A percentile compares a stretch with the other conserved stretches of the same genome.
Conservation (phyloP, 2,888 invertebrate genomes). For the Catonia carolina region DNA sequence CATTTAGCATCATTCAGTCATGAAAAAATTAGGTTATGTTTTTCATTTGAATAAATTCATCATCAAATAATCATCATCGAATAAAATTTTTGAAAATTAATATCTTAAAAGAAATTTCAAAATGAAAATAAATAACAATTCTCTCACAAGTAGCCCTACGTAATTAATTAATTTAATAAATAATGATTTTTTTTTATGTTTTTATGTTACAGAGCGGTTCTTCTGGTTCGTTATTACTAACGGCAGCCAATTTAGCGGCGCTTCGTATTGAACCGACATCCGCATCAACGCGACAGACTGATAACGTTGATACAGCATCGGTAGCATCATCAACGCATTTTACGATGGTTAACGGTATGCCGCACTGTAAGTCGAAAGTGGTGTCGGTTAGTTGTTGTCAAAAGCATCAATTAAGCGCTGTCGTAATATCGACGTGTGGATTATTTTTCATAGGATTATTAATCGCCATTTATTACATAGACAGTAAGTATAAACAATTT, state of each 20-base stretch:
- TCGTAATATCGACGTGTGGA: conserved; percentile 75
- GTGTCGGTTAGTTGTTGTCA: conserved; percentile 57
- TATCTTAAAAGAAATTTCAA: too few species aligned
- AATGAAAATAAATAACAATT: too few species aligned
- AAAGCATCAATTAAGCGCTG: conserved; percentile 70
- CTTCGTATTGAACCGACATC: conserved; percentile 36
- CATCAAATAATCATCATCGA: too few species aligned
- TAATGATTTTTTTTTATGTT: too few species aligned
- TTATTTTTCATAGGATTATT: conserved; percentile 73
- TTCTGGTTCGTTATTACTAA: conserved; percentile 70
- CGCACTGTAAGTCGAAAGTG: conserved; percentile 50
- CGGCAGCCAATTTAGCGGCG: conserved; percentile 62
- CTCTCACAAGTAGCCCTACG: too few species aligned
- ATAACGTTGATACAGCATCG: conserved; percentile 58
- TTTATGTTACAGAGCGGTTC: conserved; percentile 62
- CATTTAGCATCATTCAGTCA: too few species aligned
- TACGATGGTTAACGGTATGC: conserved; percentile 71
- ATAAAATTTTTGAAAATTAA: too few species aligned
- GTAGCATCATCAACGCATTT: conserved; percentile 82
- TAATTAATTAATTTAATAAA: too few species aligned
- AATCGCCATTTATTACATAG: conserved; percentile 73
- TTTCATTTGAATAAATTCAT: too few species aligned
- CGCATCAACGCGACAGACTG: conserved; percentile 26
- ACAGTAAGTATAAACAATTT: conserved; percentile 57
- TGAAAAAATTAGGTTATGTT: too few species aligned